Percentiles rank a stretch among this genome's conserved stretches.
These are phyloP conservation scores for Craseonycteris thonglongyai DNA, from an alignment of 2,113 vertebrate genomes.

Conservation along the genomic window DNA sequence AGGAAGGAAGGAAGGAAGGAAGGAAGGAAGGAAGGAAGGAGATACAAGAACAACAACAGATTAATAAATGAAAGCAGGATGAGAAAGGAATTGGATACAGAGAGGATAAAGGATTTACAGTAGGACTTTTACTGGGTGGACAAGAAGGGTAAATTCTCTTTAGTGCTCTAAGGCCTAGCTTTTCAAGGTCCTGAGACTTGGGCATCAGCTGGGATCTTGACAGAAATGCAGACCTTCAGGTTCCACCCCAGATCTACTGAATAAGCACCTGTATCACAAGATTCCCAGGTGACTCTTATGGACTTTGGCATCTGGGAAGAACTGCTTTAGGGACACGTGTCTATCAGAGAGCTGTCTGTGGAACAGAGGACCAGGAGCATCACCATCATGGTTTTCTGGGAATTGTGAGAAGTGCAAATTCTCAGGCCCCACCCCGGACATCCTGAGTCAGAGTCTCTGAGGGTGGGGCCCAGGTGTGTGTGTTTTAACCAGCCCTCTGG, in stretches of 20 bases:
- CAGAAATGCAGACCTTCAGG: not conserved
- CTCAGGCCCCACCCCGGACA: not conserved
- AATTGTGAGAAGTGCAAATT: not conserved
- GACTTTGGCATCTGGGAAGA: not conserved
- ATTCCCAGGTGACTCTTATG: not conserved
- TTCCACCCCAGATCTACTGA: not conserved
- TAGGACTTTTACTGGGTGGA: not conserved
- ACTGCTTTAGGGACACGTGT: not conserved
- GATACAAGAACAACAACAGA: not conserved
- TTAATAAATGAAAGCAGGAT: not conserved
- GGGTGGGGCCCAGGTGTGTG: not conserved
- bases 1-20: too few species aligned
- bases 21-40: not conserved
- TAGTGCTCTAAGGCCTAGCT: not conserved
- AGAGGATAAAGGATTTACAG: not conserved
- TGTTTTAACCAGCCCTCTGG: not conserved
- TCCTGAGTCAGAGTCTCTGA: conserved; percentile 6
- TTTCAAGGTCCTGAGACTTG: not conserved
- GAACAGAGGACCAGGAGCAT: not conserved
- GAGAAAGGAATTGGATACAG: not conserved
- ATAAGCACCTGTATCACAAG: not conserved
- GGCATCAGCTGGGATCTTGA: not conserved
- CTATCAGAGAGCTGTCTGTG: not conserved
- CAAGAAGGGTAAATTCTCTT: not conserved
- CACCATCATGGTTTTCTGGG: not conserved